Evolutionary conservation across 2,888 invertebrate genomes (phyloP), one percentile per base, ranked within the genome.

Genomic region (Metacarcinus magister): DNA sequence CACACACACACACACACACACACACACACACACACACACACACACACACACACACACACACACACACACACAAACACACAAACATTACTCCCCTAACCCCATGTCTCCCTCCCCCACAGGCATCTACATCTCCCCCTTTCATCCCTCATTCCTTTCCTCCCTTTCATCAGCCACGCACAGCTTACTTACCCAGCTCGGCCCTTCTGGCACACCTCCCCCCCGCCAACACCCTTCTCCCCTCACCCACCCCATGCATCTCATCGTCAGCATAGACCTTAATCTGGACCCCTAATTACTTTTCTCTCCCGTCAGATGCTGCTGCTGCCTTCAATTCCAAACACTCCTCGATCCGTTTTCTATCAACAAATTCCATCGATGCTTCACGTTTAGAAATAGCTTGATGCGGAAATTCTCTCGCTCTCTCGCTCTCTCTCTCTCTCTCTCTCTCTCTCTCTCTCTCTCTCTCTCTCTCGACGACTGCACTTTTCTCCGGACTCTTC

Each of bases 11-110:
- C 43, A 44, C 43, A 91, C 43, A 91, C 91, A 91, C 91, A 43
- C 91, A 91, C 91, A 91, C 44, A 43, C 91, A 91, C 91, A 91
- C 91, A 43, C 91, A 91, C 91, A 91, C 46, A 46, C 46, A 92
- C n/a, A n/a, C n/a, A n/a, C n/a, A n/a, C n/a, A n/a, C n/a, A n/a
- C n/a, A n/a, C n/a, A n/a, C n/a, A n/a, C n/a, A n/a, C n/a, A n/a
- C n/a, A n/a, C n/a, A n/a, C 91, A 2, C 13, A 23, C 39, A 39
- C 39, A n/a, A 13, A 10, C 46, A 48, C 92, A 23, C 46, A 92
- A 16, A 46, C 28, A 92, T 7, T 0, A 19, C 16, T 67, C 67
- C 19, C 67, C 67, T 16, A 23, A 2, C 60, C 54, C 46, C 92
- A 28, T 23, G 44, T 16, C 46, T 43, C 44, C 44, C 43, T 7